Evolutionary conservation across 2,888 invertebrate species (phyloP).

Genomic region (Torymus texanus): DNA sequence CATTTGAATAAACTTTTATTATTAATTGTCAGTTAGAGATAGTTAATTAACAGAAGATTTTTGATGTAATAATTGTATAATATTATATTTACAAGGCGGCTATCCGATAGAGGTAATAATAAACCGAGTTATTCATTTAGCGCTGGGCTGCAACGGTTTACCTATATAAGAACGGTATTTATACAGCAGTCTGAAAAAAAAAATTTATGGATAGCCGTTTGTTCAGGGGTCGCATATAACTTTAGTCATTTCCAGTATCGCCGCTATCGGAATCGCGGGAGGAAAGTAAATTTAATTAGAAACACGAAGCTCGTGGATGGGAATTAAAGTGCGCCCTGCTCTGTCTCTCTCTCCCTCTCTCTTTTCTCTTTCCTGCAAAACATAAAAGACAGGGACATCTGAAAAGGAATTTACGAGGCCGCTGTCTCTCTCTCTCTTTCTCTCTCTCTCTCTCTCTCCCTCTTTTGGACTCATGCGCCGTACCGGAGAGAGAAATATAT

Average conservation of each 20-base stretch:
- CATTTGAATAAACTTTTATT: no score
- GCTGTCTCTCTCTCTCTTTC: constrained; percentile 24
- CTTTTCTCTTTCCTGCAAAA: constrained; percentile 57
- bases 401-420: constrained; percentile 72
- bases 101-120: no score
- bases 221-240: neutral
- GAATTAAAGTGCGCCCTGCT: constrained; percentile 44
- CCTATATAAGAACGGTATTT: no score
- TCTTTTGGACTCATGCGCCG: constrained; percentile 54
- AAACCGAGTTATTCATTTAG: no score
- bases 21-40: no score
- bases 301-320: constrained; percentile 57
- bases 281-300: constrained; percentile 72
- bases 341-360: constrained; percentile 22
- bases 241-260: constrained; percentile 13
- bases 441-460: constrained; percentile 23
- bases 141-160: no score
- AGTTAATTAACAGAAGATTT: no score
- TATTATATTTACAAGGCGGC: no score
- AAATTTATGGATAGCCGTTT: constrained; percentile 1
- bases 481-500: constrained; percentile 73
- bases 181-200: neutral
- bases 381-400: constrained; percentile 71
- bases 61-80: no score
- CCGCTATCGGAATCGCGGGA: constrained; percentile 49